These are phyloP conservation scores for Takifugu bimaculatus DNA, from an alignment of 2,113 vertebrate species.

Conservation along the genomic window DNA sequence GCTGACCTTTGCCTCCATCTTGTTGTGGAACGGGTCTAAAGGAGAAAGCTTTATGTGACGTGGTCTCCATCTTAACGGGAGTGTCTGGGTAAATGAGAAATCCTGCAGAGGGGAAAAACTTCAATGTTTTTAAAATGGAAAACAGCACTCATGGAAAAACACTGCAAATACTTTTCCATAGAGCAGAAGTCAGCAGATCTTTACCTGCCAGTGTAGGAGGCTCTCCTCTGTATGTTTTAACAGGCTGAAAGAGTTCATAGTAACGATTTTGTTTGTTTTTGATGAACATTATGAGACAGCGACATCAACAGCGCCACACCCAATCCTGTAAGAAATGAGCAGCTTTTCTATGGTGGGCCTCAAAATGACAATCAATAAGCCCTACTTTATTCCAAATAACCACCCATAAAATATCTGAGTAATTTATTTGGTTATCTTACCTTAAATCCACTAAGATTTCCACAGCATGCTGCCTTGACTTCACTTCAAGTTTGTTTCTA, in stretches of 20 bases:
- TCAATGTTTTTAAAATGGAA: too few species aligned
- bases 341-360: background rate
- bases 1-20: slow-evolving; percentile 47
- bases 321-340: slow-evolving; percentile 3
- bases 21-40: slow-evolving; percentile 41
- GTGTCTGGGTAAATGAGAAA: slow-evolving; percentile 73
- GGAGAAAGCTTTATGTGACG: slow-evolving; percentile 57
- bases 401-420: background rate
- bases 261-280: slow-evolving; percentile 33
- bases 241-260: slow-evolving; percentile 37
- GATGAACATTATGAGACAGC: slow-evolving; percentile 41
- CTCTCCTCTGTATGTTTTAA: slow-evolving; percentile 55
- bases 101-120: slow-evolving; percentile 36
- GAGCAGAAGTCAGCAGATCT: background rate
- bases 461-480: slow-evolving; percentile 24
- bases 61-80: slow-evolving; percentile 67
- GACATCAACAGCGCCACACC: slow-evolving; percentile 13
- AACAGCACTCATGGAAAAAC: background rate
- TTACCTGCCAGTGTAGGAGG: slow-evolving; percentile 68
- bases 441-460: slow-evolving; percentile 15
- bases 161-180: too few species aligned
- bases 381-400: background rate
- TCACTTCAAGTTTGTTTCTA: slow-evolving; percentile 16
- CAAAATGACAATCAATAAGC: background rate
- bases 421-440: slow-evolving; percentile 25